phyloP scores from a whole-genome alignment of 2,113 vertebrate species.

The Geococcyx californianus region DNA sequence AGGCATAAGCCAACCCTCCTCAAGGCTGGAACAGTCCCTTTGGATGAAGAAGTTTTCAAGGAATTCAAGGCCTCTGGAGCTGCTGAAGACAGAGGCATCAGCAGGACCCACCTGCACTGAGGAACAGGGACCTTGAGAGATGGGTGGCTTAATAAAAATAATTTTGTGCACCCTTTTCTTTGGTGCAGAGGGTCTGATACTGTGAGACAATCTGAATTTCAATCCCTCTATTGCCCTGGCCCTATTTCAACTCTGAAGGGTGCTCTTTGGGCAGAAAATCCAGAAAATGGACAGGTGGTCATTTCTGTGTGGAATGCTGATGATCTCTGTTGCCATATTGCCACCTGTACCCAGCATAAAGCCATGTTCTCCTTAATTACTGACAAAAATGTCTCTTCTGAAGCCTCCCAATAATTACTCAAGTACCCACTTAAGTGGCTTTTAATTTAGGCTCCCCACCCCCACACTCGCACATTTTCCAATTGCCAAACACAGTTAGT shows the following conservation, averaged over 20 bases:
- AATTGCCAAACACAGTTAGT: neutral
- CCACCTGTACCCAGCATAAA: slow-evolving; percentile 26
- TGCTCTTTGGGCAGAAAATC: neutral
- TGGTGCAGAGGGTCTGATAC: neutral
- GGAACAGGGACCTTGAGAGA: neutral
- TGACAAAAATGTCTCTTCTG: slow-evolving; percentile 52
- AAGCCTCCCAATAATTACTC: slow-evolving; percentile 50
- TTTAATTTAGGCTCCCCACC: slow-evolving; percentile 41
- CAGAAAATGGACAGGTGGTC: neutral
- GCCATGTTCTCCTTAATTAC: slow-evolving; percentile 36
- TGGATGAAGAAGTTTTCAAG: neutral
- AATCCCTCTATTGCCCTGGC: neutral
- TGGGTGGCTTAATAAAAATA: neutral
- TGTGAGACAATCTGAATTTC: neutral
- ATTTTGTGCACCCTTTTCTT: neutral
- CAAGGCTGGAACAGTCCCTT: neutral
- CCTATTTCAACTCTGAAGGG: neutral
- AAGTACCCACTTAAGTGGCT: slow-evolving; percentile 57
- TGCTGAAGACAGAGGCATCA: neutral
- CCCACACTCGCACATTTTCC: neutral
- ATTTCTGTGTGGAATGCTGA: neutral
- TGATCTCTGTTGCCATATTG: neutral
- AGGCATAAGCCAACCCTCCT: neutral
- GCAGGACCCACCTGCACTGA: neutral
- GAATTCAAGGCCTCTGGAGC: neutral